A percentile compares a stretch with the other conserved stretches of the same genome.
phyloP scores from a whole-genome alignment of 2,113 vertebrate genomes.

The Polypterus bichir region DNA sequence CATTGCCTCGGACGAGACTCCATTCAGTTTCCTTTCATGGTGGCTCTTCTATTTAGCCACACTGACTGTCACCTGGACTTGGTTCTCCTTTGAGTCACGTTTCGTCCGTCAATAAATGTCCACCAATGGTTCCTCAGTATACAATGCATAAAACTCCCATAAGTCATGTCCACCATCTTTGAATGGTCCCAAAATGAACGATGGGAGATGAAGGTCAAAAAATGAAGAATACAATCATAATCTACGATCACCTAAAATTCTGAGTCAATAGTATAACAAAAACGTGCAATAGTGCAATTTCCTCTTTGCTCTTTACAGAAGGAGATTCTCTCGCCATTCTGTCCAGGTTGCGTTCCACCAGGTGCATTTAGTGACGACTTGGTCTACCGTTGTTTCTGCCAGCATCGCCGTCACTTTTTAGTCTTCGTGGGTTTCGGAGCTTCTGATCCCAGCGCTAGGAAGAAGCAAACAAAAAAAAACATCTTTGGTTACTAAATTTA shows the following conservation, averaged over 20 bases:
- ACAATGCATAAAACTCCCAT: background rate
- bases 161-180: too few species aligned
- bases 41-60: background rate
- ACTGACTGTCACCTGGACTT: background rate
- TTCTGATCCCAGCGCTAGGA: constrained; percentile 65
- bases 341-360: background rate
- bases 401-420: constrained; percentile 34
- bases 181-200: too few species aligned
- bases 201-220: too few species aligned
- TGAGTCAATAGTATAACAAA: constrained; percentile 56
- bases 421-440: constrained; percentile 45
- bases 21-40: too few species aligned
- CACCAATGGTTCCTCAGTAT: constrained; percentile 9
- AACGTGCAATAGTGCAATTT: constrained; percentile 80
- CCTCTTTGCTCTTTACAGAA: constrained; percentile 51
- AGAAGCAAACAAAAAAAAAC: background rate
- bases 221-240: background rate
- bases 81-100: constrained; percentile 5
- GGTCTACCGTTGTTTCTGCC: constrained; percentile 31
- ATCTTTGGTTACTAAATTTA: too few species aligned
- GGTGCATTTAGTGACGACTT: constrained; percentile 34
- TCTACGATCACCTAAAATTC: constrained; percentile 45
- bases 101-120: constrained; percentile 11
- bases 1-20: too few species aligned
- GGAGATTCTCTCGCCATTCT: constrained; percentile 32